Evolutionary conservation across 2,113 vertebrate species (phyloP), one percentile per base, ranked within the genome.

Genomic region (Platysternon megacephalum): DNA sequence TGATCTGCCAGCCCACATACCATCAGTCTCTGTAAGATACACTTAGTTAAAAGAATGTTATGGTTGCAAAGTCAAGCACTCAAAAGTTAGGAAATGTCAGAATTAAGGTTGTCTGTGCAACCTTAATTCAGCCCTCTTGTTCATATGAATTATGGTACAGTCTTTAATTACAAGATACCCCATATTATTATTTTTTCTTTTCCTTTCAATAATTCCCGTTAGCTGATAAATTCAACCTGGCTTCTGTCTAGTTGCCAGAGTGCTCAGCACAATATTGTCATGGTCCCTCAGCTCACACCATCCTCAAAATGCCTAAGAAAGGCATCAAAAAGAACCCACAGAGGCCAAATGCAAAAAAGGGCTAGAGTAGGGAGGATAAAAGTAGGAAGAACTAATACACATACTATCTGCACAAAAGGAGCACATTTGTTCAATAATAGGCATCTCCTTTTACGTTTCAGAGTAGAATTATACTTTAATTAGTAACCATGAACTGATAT

Each of bases 401-500:
- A 2, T 76, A 53, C 74, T 82, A 2, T 76, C 79, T 90, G 13
- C 74, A 56, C 35, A 83, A 49, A 56, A 1, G 46, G 10, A 91
- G 26, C 80, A 78, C 19, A 88, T 56, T 76, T 91, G 92, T 90
- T 84, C 83, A 95, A 93, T 93, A 94, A 86, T 10, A 6, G 76
- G 83, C n/a, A 49, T 82, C 32, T 26, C 13, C 68, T 86, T 89
- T 85, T 84, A 88, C 11, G 6, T 89, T 95, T 96, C 92, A 84
- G 92, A 35, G 52, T 65, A 42, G 5, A 28, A n/a, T 61, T 87
- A 84, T 85, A 80, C 46, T 95, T 94, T 72, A 89, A 95, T 96
- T 95, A 93, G 90, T 89, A 92, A 32, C 56, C 48, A 53, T 89
- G 93, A 93, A 82, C 61, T 48, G 29, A 68, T 89, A 42, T 81